Evolutionary conservation across 2,888 invertebrate species (phyloP), one percentile per base, ranked within the genome.

Genomic region (Agriopis leucophaearia): DNA sequence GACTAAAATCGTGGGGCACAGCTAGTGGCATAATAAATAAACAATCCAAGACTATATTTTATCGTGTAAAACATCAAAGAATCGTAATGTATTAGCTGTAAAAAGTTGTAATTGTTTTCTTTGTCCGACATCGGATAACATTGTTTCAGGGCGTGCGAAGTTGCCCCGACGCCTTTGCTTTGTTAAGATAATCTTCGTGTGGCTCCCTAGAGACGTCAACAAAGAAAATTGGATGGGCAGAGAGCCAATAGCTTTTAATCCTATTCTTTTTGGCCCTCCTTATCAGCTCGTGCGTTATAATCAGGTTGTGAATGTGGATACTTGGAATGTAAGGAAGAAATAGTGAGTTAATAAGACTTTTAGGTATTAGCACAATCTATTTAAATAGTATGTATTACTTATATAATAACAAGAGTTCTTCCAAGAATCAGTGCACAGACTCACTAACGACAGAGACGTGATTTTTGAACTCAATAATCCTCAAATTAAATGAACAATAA

Each of bases 171-270:
- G 86, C 85, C 86, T 88, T 88, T 85, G 90, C 89, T 90, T 91
- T 93, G 91, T 90, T 92, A 89, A 90, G 92, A 92, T 92, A 89
- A 94, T 93, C 92, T 90, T 82, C 83, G 87, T 84, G 84, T 79
- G 84, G 85, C 81, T 86, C 92, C 88, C 91, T 61, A 50, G 90
- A 86, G 92, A 90, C 90, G 86, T 91, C 91, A 92, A 91, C 92
- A 93, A 92, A 93, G 92, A 89, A 93, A 91, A 94, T 94, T 92
- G 92, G 92, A 93, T 93, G 92, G 92, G 93, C 92, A 92, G 90
- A 85, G 88, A 85, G 92, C 91, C 92, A 92, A 92, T 93, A 87
- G 88, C 90, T 90, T 91, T 91, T 92, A 93, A 92, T 92, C 88
- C 87, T 77, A 88, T 86, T 90, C 89, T 90, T 91, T 92, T 91